Evolutionary conservation across 2,113 vertebrate species (phyloP).

Genomic region (Marcusenius ussheri): DNA sequence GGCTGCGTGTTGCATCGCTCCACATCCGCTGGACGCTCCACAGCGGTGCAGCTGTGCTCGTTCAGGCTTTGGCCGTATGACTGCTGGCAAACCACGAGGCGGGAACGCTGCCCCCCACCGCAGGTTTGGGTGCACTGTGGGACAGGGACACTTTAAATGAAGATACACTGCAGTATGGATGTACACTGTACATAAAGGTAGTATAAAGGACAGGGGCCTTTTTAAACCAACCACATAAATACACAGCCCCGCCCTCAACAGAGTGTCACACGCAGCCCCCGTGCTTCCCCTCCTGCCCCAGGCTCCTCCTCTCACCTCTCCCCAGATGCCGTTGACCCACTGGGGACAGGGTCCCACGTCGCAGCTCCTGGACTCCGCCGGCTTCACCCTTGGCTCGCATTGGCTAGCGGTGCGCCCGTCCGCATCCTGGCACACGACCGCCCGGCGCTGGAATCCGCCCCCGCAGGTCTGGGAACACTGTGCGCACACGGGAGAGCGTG

Average conservation of each 20-base stretch:
- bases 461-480: constrained; percentile 92
- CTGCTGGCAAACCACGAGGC: constrained; percentile 85
- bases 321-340: constrained; percentile 90
- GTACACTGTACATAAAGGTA: neutral
- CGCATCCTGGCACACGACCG: constrained; percentile 88
- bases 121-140: constrained; percentile 84
- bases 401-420: constrained; percentile 70
- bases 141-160: neutral
- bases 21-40: constrained; percentile 76
- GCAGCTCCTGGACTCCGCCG: constrained; percentile 75
- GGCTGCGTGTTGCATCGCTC: constrained; percentile 76
- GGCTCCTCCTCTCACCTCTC: constrained; percentile 69
- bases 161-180: neutral
- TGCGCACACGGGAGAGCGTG: neutral
- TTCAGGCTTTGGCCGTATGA: constrained; percentile 73
- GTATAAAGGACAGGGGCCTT: neutral
- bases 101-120: constrained; percentile 78
- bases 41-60: constrained; percentile 81
- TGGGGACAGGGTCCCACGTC: constrained; percentile 83
- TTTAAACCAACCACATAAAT: neutral
- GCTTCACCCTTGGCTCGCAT: constrained; percentile 75
- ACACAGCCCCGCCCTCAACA: neutral
- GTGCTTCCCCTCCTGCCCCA: neutral
- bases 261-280: neutral
- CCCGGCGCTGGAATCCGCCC: constrained; percentile 79